phyloP scores from a whole-genome alignment of 2,888 invertebrate genomes.

The Rhorus exstirpatorius region DNA sequence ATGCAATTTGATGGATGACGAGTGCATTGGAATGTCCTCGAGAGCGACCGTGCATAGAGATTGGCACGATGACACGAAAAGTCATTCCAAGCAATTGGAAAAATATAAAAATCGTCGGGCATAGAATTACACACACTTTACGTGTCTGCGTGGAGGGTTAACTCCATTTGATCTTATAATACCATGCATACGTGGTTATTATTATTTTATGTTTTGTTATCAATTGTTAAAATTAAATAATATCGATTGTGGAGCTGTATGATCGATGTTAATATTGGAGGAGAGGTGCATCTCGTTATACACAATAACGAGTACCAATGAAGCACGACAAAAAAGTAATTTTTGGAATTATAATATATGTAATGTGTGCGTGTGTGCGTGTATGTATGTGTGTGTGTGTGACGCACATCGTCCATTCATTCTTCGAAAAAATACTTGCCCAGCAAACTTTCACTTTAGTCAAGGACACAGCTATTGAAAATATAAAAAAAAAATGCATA shows the following conservation, averaged over 20 bases:
- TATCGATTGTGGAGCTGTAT: not conserved
- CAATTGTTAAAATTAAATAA: conserved; percentile 32
- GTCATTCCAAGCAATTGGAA: too few relatives aligned
- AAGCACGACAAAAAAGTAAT: not conserved
- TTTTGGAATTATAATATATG: too few relatives aligned
- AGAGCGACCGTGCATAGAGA: too few relatives aligned
- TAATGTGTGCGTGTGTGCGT: too few relatives aligned
- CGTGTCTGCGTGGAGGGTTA: conserved; percentile 18
- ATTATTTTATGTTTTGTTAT: not conserved
- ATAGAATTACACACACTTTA: too few relatives aligned
- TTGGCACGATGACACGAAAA: too few relatives aligned
- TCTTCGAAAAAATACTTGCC: not conserved
- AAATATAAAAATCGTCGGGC: too few relatives aligned
- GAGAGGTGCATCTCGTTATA: not conserved
- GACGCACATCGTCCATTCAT: too few relatives aligned
- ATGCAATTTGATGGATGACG: too few relatives aligned
- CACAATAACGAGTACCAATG: not conserved
- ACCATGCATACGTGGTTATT: not conserved
- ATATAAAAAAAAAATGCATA: not conserved
- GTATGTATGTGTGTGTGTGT: too few relatives aligned
- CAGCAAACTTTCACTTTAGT: not conserved
- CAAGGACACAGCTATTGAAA: not conserved
- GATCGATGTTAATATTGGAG: conserved; percentile 17
- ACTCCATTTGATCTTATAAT: conserved; percentile 38
- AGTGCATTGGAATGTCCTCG: too few relatives aligned